phyloP scores from a whole-genome alignment of 2,113 vertebrate species.

The Colistium nudipinnis region DNA sequence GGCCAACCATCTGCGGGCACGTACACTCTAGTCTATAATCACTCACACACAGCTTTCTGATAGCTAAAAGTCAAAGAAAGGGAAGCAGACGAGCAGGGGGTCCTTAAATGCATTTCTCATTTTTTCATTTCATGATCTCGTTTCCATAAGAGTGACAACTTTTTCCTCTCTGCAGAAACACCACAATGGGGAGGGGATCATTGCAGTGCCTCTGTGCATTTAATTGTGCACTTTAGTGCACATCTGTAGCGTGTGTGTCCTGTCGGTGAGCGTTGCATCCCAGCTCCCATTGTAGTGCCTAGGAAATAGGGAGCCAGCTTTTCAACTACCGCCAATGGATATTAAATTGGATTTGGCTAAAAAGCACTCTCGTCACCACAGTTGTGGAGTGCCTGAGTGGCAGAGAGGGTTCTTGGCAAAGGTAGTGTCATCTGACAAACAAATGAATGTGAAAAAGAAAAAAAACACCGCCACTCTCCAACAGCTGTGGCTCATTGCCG shows the following conservation, averaged over 20 bases:
- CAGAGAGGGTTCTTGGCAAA: too few relatives aligned
- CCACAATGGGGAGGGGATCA: background rate
- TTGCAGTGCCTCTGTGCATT: background rate
- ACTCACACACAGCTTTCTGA: conserved; percentile 22
- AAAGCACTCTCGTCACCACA: conserved; percentile 61
- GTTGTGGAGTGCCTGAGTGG: conserved; percentile 60
- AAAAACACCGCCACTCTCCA: conserved; percentile 36
- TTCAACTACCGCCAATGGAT: conserved; percentile 63
- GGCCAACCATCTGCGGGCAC: conserved; percentile 31
- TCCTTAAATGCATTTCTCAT: conserved; percentile 31
- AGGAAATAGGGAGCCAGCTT: conserved; percentile 57
- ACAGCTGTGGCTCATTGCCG: conserved; percentile 67
- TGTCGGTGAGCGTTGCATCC: conserved; percentile 15
- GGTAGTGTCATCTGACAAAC: conserved; percentile 77
- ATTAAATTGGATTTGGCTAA: conserved; percentile 77
- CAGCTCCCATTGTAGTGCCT: conserved; percentile 44
- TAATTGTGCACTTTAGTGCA: conserved; percentile 13
- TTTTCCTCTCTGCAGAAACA: conserved; percentile 37
- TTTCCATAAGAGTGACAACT: conserved; percentile 55
- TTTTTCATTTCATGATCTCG: conserved; percentile 49
- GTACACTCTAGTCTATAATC: conserved; percentile 1
- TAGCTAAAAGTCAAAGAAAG: conserved; percentile 5
- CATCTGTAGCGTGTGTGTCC: background rate
- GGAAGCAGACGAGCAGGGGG: conserved; percentile 25
- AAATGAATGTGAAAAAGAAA: conserved; percentile 58